These are phyloP conservation scores for Pseudochaenichthys georgianus DNA, from an alignment of 2,797 vertebrate genomes.

Conservation along the genomic window DNA sequence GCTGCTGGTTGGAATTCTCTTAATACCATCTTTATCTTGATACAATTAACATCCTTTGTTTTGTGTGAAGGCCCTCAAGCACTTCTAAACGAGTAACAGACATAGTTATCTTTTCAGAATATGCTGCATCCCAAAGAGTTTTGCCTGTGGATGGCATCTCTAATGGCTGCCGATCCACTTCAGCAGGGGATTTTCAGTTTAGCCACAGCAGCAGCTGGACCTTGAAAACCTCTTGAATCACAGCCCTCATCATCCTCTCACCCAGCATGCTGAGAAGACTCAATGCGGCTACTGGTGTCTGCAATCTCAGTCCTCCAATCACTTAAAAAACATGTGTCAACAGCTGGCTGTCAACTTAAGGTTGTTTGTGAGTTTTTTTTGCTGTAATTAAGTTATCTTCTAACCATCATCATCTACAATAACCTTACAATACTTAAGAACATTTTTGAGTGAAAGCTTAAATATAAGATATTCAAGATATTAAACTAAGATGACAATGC, in stretches of 20 bases:
- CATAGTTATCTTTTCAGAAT: not conserved
- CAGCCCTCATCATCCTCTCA: slow-evolving; percentile 29
- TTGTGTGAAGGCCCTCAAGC: not conserved
- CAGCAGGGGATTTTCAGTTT: not conserved
- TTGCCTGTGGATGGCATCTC: slow-evolving; percentile 4
- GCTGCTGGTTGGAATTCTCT: not conserved
- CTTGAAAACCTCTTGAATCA: slow-evolving; percentile 23
- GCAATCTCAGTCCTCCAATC: slow-evolving; percentile 13
- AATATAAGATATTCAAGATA: not conserved
- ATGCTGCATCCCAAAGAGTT: not conserved
- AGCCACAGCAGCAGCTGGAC: slow-evolving; percentile 21
- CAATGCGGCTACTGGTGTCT: not conserved
- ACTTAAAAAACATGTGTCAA: slow-evolving; percentile 4
- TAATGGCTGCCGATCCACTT: slow-evolving; percentile 14
- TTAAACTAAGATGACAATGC: slow-evolving; percentile 13
- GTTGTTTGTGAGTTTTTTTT: slow-evolving; percentile 27
- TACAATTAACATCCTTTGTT: not conserved
- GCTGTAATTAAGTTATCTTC: slow-evolving; percentile 18
- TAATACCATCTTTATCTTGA: slow-evolving; percentile 9
- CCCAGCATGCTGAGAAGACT: slow-evolving; percentile 30
- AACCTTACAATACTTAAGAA: slow-evolving; percentile 16
- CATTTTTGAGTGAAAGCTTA: slow-evolving; percentile 3
- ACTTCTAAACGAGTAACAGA: no score
- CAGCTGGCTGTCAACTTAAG: slow-evolving; percentile 34
- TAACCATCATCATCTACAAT: slow-evolving; percentile 28